phyloP scores from a whole-genome alignment of 1,140 invertebrate species.

The Caligus rogercresseyi region DNA sequence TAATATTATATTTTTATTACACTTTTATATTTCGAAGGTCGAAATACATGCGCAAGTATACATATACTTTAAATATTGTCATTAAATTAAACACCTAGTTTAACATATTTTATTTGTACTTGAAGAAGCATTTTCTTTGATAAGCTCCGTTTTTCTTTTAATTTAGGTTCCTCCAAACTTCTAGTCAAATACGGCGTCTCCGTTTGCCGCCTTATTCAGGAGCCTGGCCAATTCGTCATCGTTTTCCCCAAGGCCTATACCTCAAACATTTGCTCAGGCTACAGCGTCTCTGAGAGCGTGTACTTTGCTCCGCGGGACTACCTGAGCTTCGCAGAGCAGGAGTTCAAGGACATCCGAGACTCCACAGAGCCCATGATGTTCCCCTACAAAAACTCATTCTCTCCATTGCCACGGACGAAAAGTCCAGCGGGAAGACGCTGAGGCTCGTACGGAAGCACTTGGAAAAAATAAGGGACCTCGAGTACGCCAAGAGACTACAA shows the following conservation, averaged over 20 bases:
- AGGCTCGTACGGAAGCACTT: slow-evolving; percentile 31
- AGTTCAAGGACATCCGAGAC: slow-evolving; percentile 47
- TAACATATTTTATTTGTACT: too few species aligned
- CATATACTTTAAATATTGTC: too few species aligned
- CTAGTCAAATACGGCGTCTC: slow-evolving; percentile 56
- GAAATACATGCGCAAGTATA: too few species aligned
- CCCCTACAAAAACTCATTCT: slow-evolving; percentile 62
- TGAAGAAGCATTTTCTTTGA: too few species aligned
- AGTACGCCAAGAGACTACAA: slow-evolving; percentile 21
- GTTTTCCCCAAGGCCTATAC: slow-evolving; percentile 52
- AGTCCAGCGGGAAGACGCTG: slow-evolving; percentile 45
- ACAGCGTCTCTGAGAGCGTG: slow-evolving; percentile 75
- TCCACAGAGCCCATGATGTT: slow-evolving; percentile 81
- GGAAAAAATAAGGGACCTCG: slow-evolving; percentile 21
- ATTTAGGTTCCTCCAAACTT: slow-evolving; percentile 51
- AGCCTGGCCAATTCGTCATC: slow-evolving; percentile 72
- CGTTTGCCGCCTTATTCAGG: slow-evolving; percentile 57
- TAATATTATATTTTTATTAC: too few species aligned
- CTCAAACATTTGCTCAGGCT: slow-evolving; percentile 70
- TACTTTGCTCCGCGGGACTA: slow-evolving; percentile 73
- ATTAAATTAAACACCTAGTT: too few species aligned
- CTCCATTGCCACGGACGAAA: slow-evolving; percentile 49
- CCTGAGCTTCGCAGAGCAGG: slow-evolving; percentile 32
- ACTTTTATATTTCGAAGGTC: too few species aligned
- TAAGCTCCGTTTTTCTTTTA: too few species aligned